Conservation (phyloP, 2,888 invertebrate species). For the Taphrorychus bicolor region DNA sequence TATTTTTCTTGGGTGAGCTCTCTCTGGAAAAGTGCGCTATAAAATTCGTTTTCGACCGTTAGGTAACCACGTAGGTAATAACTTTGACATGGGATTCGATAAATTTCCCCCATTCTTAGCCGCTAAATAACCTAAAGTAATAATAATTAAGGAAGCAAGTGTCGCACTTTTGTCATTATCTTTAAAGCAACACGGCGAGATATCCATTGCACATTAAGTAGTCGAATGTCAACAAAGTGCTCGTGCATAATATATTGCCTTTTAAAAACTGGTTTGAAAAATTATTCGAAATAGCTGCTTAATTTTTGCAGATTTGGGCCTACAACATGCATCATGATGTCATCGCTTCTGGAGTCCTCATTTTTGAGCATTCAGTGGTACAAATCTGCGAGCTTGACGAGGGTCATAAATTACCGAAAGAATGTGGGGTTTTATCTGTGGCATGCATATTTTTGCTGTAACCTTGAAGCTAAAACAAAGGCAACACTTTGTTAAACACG, state of each 20-base stretch:
- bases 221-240: neutral
- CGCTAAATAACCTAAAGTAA: too few species aligned
- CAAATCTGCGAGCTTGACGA: neutral
- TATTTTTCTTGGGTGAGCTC: neutral
- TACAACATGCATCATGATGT: neutral
- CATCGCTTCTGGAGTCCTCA: too few species aligned
- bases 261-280: neutral
- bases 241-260: neutral
- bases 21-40: neutral
- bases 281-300: neutral
- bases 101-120: neutral
- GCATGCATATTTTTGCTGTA: neutral
- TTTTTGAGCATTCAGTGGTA: neutral
- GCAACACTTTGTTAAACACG: neutral
- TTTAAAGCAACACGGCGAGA: too few species aligned
- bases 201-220: neutral
- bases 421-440: neutral
- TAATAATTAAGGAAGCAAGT: too few species aligned
- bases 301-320: neutral
- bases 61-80: neutral
- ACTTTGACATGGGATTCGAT: neutral
- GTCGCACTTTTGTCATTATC: too few species aligned
- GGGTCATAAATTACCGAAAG: neutral
- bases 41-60: neutral
- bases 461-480: neutral